Evolutionary conservation across 2,113 vertebrate species (phyloP).

Genomic region (Fregetta grallaria): DNA sequence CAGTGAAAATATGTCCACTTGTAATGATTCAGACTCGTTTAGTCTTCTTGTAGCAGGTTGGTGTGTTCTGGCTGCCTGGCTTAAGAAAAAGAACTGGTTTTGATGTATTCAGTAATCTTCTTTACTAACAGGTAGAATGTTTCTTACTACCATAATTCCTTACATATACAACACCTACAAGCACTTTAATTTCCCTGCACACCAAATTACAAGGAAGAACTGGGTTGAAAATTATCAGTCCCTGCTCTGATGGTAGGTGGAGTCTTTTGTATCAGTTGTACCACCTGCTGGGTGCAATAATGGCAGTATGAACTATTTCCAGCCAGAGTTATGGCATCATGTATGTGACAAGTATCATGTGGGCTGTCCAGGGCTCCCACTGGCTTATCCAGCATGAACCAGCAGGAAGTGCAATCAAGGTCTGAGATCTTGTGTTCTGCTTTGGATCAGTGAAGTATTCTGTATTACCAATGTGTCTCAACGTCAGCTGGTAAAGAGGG

Average conservation of each 20-base stretch:
- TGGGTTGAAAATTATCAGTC: neutral
- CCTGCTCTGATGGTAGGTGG: neutral
- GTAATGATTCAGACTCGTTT: accelerated
- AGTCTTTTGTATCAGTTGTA: neutral
- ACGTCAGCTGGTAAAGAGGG: accelerated
- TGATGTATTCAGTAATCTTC: neutral
- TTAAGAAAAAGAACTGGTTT: no score
- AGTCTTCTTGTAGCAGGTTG: neutral
- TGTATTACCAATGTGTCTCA: neutral
- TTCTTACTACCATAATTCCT: neutral
- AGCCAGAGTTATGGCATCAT: neutral
- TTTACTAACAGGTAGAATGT: neutral
- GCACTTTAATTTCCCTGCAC: neutral
- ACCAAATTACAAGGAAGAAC: neutral
- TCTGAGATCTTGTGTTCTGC: neutral
- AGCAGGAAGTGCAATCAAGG: neutral
- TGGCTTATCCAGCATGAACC: neutral
- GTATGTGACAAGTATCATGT: neutral
- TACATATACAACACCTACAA: neutral
- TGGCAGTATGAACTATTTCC: neutral
- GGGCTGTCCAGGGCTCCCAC: neutral
- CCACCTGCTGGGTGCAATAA: neutral
- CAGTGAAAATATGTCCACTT: neutral
- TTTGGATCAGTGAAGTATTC: neutral
- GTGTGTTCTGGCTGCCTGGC: neutral